Evolutionary conservation across 2,888 invertebrate species (phyloP).

Genomic region (Heteromurus nitidus): DNA sequence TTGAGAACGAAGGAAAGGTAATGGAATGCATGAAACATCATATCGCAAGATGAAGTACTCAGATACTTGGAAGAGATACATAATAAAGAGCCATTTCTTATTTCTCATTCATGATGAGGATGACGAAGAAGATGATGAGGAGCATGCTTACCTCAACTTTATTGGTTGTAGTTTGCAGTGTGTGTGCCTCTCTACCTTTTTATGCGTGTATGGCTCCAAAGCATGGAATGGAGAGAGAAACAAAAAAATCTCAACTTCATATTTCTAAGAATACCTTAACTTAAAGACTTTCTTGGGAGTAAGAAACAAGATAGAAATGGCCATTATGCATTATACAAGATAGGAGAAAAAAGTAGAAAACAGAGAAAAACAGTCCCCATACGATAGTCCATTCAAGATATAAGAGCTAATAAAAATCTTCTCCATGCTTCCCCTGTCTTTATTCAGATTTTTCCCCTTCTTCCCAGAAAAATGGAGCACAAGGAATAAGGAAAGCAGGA

Average conservation of each 20-base stretch:
- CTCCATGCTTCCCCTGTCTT: slow-evolving; percentile 31
- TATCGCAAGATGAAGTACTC: not conserved
- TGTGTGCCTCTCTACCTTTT: not conserved
- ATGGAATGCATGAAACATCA: not conserved
- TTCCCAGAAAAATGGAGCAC: not conserved
- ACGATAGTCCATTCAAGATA: slow-evolving; percentile 46
- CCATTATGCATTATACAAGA: slow-evolving; percentile 42
- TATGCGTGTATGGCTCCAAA: not conserved
- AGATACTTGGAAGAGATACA: slow-evolving; percentile 31
- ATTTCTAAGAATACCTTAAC: slow-evolving; percentile 14
- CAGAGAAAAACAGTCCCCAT: slow-evolving; percentile 41
- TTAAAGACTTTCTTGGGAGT: slow-evolving; percentile 51
- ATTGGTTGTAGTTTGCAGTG: slow-evolving; percentile 37
- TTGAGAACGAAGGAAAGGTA: not conserved
- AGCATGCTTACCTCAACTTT: slow-evolving; percentile 51
- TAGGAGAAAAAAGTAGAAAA: slow-evolving; percentile 14
- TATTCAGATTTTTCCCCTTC: slow-evolving; percentile 16
- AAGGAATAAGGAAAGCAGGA: not conserved
- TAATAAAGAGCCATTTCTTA: slow-evolving; percentile 35
- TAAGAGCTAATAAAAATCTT: slow-evolving; percentile 54
- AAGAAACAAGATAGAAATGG: slow-evolving; percentile 37
- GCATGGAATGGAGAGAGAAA: not conserved
- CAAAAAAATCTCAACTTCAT: slow-evolving; percentile 2
- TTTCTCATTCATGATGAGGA: slow-evolving; percentile 21
- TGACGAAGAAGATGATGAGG: slow-evolving; percentile 25